A percentile compares a stretch with the other conserved stretches of the same genome.
phyloP scores from a whole-genome alignment of 2,113 vertebrate genomes.

The Petaurus breviceps region DNA sequence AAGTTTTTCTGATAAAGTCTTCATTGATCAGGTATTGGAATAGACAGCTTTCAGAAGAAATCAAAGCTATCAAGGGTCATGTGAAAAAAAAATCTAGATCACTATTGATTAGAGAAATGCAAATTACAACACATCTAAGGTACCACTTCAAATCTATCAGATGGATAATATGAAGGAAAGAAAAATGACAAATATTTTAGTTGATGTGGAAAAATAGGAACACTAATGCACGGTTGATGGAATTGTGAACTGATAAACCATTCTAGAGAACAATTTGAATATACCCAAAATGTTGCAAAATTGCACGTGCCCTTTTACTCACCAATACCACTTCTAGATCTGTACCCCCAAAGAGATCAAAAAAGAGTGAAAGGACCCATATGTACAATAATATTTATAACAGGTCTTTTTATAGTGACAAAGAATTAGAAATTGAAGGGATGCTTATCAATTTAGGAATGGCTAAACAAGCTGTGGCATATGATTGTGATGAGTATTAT shows the following conservation, averaged over 20 bases:
- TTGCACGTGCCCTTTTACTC: accelerated
- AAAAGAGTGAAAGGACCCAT: background rate
- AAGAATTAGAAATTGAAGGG: background rate
- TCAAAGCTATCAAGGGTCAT: no score
- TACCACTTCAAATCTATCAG: background rate
- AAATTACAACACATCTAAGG: background rate
- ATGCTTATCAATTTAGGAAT: background rate
- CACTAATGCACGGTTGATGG: background rate
- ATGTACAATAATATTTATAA: background rate
- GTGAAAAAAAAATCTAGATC: no score
- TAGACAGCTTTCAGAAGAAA: no score
- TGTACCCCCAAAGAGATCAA: background rate
- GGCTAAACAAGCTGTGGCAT: background rate
- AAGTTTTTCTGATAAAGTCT: no score
- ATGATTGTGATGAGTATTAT: background rate
- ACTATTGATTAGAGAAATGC: no score
- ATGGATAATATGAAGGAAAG: background rate
- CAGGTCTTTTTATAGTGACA: background rate
- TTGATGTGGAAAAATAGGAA: background rate
- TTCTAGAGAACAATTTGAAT: background rate
- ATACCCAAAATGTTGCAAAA: background rate
- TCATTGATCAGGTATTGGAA: no score
- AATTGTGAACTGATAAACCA: background rate
- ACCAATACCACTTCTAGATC: background rate
- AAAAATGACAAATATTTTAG: background rate